These are phyloP conservation scores for Amblyjoppa proteus DNA, from an alignment of 2,888 invertebrate genomes.

Conservation along the genomic window DNA sequence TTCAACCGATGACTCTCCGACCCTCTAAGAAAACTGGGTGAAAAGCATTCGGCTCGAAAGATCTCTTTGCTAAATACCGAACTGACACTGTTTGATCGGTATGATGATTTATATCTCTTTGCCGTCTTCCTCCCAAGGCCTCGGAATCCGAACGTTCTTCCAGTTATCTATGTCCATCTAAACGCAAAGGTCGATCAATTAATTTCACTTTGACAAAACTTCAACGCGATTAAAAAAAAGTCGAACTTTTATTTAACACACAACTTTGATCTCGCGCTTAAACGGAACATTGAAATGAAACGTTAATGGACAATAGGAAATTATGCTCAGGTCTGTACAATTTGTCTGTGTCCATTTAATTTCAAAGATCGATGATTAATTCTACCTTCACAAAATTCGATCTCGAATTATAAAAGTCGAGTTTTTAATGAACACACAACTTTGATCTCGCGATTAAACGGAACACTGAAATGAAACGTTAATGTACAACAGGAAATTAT, in stretches of 20 bases:
- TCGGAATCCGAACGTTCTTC: conserved; percentile 94
- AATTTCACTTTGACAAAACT: not conserved
- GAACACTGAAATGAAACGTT: not conserved
- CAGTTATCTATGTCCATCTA: conserved; percentile 92
- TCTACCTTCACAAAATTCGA: too few species aligned
- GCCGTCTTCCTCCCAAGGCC: conserved; percentile 92
- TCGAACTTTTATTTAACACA: too few species aligned
- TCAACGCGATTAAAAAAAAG: too few species aligned
- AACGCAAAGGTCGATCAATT: not conserved
- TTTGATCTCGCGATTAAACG: not conserved
- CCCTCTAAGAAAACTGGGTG: not conserved
- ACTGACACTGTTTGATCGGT: not conserved
- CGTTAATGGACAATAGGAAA: conserved; percentile 23
- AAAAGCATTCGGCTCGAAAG: conserved; percentile 29
- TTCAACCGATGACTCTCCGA: not conserved
- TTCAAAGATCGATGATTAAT: not conserved
- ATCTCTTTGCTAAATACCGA: not conserved
- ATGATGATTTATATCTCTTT: conserved; percentile 31
- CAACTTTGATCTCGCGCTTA: not conserved
- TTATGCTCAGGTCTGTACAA: not conserved
- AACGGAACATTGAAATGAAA: not conserved
- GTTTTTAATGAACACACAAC: too few species aligned
- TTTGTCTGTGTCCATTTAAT: conserved; percentile 89
- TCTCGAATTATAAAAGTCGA: too few species aligned
- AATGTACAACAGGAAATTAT: conserved; percentile 27